Base-by-base conservation (phyloP, 2,797 vertebrate genomes). In the Thunnus albacares region DNA sequence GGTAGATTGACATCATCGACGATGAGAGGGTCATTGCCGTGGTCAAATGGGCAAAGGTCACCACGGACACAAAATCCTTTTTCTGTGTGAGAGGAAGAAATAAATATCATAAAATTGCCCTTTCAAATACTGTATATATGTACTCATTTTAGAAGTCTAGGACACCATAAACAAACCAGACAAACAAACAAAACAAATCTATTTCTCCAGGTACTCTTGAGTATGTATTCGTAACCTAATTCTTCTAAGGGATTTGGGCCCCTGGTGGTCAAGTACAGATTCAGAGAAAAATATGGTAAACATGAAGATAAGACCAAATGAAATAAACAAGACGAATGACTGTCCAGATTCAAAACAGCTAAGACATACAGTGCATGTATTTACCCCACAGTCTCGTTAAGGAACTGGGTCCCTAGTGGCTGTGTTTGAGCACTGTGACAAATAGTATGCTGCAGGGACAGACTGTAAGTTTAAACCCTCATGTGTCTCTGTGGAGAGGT, bases 21-120 rank as follows among this genome's bases (percentile, higher is more conserved):
- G 6, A 99, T 97, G 63, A 99, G 92, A 0, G 98, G 98, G 86
- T 99, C 98, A 55, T 97, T 99, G 77, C 98, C 98, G 43, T 99
- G 98, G 89, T 99, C 98, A 28, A 97, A 99, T 12, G 95, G 97
- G 94, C 98, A 99, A 57, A 98, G 97, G 63, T 99, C 98, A 2
- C 98, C 98, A 20, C 98, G 97, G 20, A 99, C 97, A 58, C 98
- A 99, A 92, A 97, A 99, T 52, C 98, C 98, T 92, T 98, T 97
- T 90, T 99, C 98, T 99, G 95, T 55, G 61, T 3, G n/a, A 55
- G 12, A 5, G 14, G 38, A 9, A 78, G 22, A 85, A 15, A 79
- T 1, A 62, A 8, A 64, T 0, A 1, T 38, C 33, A 38, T 62
- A 26, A 59, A 5, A 9, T 24, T 1, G 15, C 15, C 5, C 38